Evolutionary conservation across 1,140 invertebrate species (phyloP).

Genomic region (Monomorium pharaonis): DNA sequence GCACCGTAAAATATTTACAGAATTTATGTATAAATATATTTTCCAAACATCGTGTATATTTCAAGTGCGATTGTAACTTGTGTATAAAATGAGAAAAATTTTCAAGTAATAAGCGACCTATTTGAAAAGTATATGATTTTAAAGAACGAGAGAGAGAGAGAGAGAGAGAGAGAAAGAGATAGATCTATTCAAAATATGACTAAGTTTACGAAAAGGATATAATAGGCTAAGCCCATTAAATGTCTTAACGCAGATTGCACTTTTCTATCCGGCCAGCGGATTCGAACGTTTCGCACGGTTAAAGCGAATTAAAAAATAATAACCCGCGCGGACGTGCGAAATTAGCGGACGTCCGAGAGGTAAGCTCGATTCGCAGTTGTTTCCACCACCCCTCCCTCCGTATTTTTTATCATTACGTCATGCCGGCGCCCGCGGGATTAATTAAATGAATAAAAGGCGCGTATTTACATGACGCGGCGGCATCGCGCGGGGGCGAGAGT

Average conservation of each 20-base stretch:
- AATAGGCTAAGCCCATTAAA: not conserved
- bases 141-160: not conserved
- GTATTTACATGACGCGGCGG: slow-evolving; percentile 52
- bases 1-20: not conserved
- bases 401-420: slow-evolving; percentile 55
- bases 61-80: not conserved
- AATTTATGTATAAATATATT: not conserved
- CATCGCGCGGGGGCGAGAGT: not conserved
- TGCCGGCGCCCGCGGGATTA: slow-evolving; percentile 43
- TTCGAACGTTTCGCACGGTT: slow-evolving; percentile 13
- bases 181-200: not conserved
- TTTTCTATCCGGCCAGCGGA: not conserved
- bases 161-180: not conserved
- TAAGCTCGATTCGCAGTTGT: slow-evolving; percentile 28
- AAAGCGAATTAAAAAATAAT: slow-evolving; percentile 50
- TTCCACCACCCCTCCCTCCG: not conserved
- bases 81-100: not conserved
- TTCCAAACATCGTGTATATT: not conserved
- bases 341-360: slow-evolving; percentile 32
- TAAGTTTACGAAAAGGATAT: not conserved
- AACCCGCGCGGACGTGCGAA: slow-evolving; percentile 36
- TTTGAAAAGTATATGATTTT: not conserved
- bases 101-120: not conserved
- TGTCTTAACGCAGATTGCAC: slow-evolving; percentile 22
- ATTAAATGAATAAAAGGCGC: slow-evolving; percentile 58